These are phyloP conservation scores for Bungarus multicinctus DNA, from an alignment of 2,113 vertebrate genomes.

Conservation along the genomic window DNA sequence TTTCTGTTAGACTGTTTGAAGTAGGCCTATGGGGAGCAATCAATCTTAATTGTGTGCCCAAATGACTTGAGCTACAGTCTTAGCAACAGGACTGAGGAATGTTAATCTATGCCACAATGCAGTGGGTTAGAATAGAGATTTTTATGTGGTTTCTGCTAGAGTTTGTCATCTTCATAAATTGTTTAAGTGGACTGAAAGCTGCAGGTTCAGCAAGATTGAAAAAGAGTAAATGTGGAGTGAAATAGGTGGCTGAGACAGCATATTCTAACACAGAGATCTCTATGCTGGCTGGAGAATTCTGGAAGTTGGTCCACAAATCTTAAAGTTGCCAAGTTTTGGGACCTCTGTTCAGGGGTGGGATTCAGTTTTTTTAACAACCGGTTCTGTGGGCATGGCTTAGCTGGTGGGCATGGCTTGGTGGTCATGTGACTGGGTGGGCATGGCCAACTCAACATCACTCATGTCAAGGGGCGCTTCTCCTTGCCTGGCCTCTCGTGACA, in stretches of 20 bases:
- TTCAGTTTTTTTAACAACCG: too few relatives aligned
- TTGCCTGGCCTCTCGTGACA: too few relatives aligned
- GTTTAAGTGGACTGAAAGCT: not conserved
- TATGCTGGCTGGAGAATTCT: too few relatives aligned
- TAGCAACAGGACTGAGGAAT: not conserved
- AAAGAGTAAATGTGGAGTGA: not conserved
- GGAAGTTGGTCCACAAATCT: too few relatives aligned
- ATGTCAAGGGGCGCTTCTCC: too few relatives aligned
- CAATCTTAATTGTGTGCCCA: not conserved
- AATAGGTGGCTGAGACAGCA: not conserved
- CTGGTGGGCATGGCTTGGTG: too few relatives aligned
- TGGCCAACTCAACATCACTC: too few relatives aligned
- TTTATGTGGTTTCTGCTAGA: not conserved
- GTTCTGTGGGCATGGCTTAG: too few relatives aligned
- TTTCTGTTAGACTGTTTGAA: not conserved
- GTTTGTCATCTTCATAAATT: not conserved
- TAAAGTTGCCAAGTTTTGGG: too few relatives aligned
- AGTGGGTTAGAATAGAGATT: not conserved
- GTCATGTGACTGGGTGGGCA: too few relatives aligned
- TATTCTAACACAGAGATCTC: not conserved
- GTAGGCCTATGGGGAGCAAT: not conserved
- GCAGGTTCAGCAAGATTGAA: not conserved
- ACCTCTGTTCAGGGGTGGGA: too few relatives aligned
- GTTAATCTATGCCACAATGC: not conserved
- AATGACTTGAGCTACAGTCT: not conserved